These are phyloP conservation scores for Aleiodes sp. DNA, from an alignment of 1,140 invertebrate species.

Conservation along the genomic window DNA sequence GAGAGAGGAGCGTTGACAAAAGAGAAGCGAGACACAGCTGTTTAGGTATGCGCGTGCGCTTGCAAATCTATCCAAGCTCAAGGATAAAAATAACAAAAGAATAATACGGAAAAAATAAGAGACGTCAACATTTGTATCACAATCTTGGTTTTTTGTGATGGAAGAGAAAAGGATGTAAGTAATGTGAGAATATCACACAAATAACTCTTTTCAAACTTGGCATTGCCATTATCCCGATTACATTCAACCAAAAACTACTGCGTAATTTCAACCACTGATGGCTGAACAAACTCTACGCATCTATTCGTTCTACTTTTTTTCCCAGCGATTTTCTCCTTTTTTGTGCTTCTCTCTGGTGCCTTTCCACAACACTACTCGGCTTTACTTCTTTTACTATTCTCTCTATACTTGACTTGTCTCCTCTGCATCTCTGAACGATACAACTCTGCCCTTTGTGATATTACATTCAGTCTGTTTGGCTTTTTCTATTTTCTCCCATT, in stretches of 20 bases:
- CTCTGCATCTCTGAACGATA: not conserved
- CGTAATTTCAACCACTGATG: constrained; percentile 2
- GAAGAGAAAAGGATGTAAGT: constrained; percentile 1
- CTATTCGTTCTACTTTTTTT: too few species aligned
- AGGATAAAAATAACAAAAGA: constrained; percentile 26
- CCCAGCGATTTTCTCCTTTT: too few species aligned
- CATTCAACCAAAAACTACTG: constrained; percentile 44
- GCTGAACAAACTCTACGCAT: not conserved
- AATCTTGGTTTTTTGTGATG: constrained; percentile 36
- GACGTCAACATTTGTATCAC: constrained; percentile 34
- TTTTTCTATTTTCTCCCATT: constrained; percentile 20
- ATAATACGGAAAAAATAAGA: constrained; percentile 38
- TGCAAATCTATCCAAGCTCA: not conserved
- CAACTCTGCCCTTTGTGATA: not conserved
- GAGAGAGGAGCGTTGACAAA: constrained; percentile 23
- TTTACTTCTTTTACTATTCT: not conserved
- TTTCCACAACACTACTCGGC: too few species aligned
- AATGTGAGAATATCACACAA: constrained; percentile 18
- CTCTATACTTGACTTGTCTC: not conserved
- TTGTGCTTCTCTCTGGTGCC: too few species aligned
- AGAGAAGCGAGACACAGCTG: not conserved
- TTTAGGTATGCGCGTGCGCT: not conserved
- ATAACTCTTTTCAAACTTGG: too few species aligned
- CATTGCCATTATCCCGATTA: constrained; percentile 52
- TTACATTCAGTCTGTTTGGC: not conserved